These are phyloP conservation scores for Aporophyla lueneburgensis DNA, from an alignment of 2,888 invertebrate genomes.

Conservation along the genomic window DNA sequence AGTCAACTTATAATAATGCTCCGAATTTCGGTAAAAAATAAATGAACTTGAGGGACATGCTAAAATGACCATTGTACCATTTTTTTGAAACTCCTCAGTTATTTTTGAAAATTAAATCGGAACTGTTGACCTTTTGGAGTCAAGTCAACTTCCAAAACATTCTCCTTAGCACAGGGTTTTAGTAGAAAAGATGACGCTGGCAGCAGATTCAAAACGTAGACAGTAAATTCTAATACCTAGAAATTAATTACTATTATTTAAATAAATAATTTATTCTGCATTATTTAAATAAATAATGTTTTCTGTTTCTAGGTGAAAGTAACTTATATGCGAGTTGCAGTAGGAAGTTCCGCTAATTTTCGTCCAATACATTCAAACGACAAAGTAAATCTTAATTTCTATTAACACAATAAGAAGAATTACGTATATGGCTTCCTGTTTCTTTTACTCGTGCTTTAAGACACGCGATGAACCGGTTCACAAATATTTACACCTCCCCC, in stretches of 20 bases:
- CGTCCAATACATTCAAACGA: background rate
- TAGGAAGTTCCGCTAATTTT: background rate
- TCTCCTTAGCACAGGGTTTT: background rate
- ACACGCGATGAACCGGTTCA: constrained; percentile 33
- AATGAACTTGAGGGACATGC: too few relatives aligned
- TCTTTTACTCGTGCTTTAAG: constrained; percentile 15
- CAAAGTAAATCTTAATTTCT: background rate
- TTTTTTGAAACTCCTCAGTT: too few relatives aligned
- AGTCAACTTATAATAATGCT: too few relatives aligned
- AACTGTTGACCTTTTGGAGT: background rate
- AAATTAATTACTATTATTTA: background rate
- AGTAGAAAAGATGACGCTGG: background rate
- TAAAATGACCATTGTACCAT: too few relatives aligned
- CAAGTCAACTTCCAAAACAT: background rate
- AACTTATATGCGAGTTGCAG: too few relatives aligned
- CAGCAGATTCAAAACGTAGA: background rate
- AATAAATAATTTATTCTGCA: background rate
- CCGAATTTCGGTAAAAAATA: too few relatives aligned
- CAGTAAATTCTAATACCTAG: background rate
- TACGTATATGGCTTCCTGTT: constrained; percentile 17
- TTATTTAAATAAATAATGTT: background rate
- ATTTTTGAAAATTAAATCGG: constrained; percentile 12
- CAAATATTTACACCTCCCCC: background rate
- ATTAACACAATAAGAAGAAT: background rate
- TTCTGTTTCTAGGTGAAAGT: too few relatives aligned